Base-by-base conservation (phyloP, 2,888 invertebrate species). In the Brachylomia viminalis region DNA sequence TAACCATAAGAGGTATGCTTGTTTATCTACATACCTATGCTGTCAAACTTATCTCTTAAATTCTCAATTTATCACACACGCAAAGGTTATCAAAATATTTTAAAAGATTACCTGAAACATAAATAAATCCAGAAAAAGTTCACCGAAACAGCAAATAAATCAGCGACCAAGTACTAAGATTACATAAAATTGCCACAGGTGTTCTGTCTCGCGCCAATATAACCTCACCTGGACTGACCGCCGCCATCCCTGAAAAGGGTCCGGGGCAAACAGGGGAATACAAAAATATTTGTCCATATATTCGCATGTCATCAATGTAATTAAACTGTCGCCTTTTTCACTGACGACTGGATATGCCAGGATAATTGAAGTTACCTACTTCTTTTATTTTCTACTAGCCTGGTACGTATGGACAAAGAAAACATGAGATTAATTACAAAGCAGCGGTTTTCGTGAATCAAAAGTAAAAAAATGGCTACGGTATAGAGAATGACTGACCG, bases 281-380 rank as follows among this genome's bases (percentile, higher is more conserved):
- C 86, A 84, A 87, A 89, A 90, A 86, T 85, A 81, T 79, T 79
- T 75, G 66, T 73, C 42, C 54, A 70, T 75, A 86, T 82, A 87
- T 77, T 83, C 59, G 74, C 86, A 83, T 84, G 90, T 89, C 90
- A 86, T 88, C 87, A 81, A 82, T 86, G 84, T 86, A 87, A 90
- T 90, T 89, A 88, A 86, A 88, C 87, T 87, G 89, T 84, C 77
- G 72, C 73, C 77, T 72, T 54, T 62, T 59, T 72, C 11, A 38
- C 54, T 49, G 20, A 23, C 62, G 38, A 75, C 72, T 62, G 61
- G 58, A 56, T 49, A 42, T 69, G n/a, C 11, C 47, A 45, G 59
- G 45, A 56, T 52, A 75, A 83, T 70, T 75, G 56, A 72, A 72
- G 23, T 47, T 23, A 65, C n/a, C n/a, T n/a, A n/a, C 65, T 72